These are phyloP conservation scores for Actenoides hombroni DNA, from an alignment of 2,113 vertebrate genomes.

Conservation along the genomic window DNA sequence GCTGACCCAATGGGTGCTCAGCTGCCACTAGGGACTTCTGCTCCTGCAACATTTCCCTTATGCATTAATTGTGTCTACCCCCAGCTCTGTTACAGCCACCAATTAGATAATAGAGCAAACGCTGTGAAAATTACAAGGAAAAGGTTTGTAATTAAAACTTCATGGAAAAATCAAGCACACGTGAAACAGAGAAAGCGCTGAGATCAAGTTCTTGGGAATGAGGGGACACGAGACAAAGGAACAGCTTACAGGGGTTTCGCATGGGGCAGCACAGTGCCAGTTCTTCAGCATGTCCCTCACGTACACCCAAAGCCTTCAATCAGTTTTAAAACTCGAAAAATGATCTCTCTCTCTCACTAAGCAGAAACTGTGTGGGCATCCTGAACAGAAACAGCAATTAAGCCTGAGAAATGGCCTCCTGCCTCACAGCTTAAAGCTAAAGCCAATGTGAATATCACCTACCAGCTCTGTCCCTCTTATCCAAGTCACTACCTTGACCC, in stretches of 20 bases:
- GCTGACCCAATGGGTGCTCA: neutral
- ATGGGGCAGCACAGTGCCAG: neutral
- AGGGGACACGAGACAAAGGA: neutral
- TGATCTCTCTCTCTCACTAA: neutral
- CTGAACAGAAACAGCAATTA: neutral
- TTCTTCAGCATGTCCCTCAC: neutral
- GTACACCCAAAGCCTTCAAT: neutral
- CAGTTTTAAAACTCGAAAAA: slow-evolving; percentile 13
- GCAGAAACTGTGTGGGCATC: neutral
- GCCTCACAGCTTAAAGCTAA: neutral
- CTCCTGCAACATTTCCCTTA: neutral
- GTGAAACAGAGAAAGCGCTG: neutral
- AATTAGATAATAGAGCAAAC: neutral
- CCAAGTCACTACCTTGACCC: neutral
- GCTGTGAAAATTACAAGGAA: neutral
- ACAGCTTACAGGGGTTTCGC: neutral
- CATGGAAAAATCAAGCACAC: neutral
- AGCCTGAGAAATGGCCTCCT: neutral
- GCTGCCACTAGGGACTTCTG: neutral
- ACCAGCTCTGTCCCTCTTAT: neutral
- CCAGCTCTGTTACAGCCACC: neutral
- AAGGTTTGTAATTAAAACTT: neutral
- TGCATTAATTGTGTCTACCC: accelerated
- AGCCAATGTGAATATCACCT: neutral
- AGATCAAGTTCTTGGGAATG: neutral